phyloP scores from a whole-genome alignment of 2,888 invertebrate species.

The Listrodromus nycthemerus region DNA sequence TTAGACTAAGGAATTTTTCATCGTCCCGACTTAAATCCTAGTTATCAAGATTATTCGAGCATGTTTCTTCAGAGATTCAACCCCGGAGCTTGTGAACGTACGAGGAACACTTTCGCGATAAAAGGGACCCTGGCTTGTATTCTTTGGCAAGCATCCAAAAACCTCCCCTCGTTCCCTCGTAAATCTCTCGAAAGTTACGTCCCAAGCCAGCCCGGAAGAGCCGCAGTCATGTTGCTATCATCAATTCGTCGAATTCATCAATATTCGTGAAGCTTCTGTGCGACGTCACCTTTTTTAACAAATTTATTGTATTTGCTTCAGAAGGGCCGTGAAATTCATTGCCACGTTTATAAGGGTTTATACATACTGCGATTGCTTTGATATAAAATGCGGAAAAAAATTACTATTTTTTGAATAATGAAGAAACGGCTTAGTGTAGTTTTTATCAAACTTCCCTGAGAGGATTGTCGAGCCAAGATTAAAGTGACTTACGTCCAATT shows the following conservation, averaged over 20 bases:
- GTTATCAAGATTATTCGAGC: constrained; percentile 61
- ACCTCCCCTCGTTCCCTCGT: constrained; percentile 17
- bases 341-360: not conserved
- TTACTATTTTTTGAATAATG: not conserved
- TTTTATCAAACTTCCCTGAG: constrained; percentile 45
- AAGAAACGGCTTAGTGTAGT: not conserved
- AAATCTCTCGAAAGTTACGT: constrained; percentile 14
- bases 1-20: constrained; percentile 26
- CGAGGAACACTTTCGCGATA: constrained; percentile 25
- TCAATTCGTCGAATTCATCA: constrained; percentile 47
- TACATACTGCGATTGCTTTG: not conserved
- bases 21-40: constrained; percentile 50
- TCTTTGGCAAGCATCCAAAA: constrained; percentile 57
- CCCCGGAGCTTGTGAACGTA: constrained; percentile 16
- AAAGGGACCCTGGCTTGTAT: constrained; percentile 28
- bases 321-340: constrained; percentile 33
- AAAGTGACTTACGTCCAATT: constrained; percentile 28
- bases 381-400: not conserved
- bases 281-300: constrained; percentile 23
- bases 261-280: constrained; percentile 38
- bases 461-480: constrained; percentile 31
- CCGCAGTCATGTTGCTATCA: constrained; percentile 54
- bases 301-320: constrained; percentile 20
- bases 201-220: constrained; percentile 11
- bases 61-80: constrained; percentile 45